Evolutionary conservation across 1,140 invertebrate species (phyloP).

Genomic region (Drosophila bifasciata): DNA sequence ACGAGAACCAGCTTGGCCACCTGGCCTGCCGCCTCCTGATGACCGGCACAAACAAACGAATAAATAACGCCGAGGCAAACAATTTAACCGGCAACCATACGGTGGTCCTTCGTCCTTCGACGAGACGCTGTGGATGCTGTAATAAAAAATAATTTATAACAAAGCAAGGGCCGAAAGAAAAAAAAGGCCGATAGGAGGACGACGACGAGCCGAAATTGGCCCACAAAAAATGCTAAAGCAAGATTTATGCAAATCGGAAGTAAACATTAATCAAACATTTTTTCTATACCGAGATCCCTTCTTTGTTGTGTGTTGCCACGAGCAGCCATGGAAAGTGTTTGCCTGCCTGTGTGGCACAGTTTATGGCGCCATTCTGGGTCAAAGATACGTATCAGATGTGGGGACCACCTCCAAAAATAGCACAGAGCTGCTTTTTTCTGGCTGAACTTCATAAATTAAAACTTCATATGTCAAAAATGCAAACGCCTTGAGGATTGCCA

Average conservation of each 20-base stretch:
- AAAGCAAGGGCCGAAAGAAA: conserved; percentile 32
- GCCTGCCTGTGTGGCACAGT: conserved; percentile 36
- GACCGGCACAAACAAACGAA: conserved; percentile 57
- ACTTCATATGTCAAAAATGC: conserved; percentile 71
- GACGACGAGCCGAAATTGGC: not conserved
- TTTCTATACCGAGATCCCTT: conserved; percentile 33
- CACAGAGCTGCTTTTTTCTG: conserved; percentile 24
- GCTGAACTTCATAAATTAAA: conserved; percentile 75
- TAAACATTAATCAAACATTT: conserved; percentile 83
- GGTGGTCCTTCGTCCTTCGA: conserved; percentile 5
- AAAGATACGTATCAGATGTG: conserved; percentile 49
- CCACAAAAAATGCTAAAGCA: conserved; percentile 74
- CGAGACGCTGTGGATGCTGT: conserved; percentile 32
- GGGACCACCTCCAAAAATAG: conserved; percentile 26
- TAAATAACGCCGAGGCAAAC: conserved; percentile 61
- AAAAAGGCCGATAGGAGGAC: conserved; percentile 5
- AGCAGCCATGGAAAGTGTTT: conserved; percentile 38
- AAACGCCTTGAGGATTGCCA: conserved; percentile 4
- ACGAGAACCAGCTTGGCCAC: conserved; percentile 5
- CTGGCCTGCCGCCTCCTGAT: not conserved
- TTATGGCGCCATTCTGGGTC: conserved; percentile 71
- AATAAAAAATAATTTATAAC: conserved; percentile 82
- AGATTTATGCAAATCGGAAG: conserved; percentile 84
- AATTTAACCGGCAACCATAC: conserved; percentile 58
- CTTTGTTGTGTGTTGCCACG: conserved; percentile 35